A percentile compares a stretch with the other conserved stretches of the same genome.
Conservation (phyloP, 2,113 vertebrate genomes). For the Ptilorrhoa leucosticta region DNA sequence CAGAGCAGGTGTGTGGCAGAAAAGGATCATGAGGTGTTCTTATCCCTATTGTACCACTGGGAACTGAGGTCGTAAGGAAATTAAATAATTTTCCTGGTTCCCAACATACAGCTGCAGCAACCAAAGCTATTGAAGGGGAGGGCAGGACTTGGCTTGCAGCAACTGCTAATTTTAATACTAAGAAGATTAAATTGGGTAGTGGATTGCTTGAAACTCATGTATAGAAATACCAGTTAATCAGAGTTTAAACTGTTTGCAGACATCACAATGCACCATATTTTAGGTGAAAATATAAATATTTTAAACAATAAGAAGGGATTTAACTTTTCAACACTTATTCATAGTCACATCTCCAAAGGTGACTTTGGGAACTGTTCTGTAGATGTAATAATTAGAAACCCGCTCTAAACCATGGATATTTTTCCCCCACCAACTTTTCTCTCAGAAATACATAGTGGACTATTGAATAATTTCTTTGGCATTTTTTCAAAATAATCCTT, state of each 20-base stretch:
- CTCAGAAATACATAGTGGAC: not conserved
- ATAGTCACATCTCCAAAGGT: not conserved
- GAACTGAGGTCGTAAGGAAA: not conserved
- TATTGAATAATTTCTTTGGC: not conserved
- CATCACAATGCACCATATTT: not conserved
- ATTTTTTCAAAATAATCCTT: not conserved
- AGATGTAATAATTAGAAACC: not conserved
- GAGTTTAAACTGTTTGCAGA: not conserved
- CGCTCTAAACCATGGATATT: not conserved
- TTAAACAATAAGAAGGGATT: not conserved
- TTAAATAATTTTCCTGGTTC: not conserved
- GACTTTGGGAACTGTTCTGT: not conserved
- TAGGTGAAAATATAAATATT: not conserved
- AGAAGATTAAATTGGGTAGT: not conserved
- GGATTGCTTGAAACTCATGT: not conserved
- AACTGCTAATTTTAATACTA: not conserved
- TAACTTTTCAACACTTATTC: not conserved
- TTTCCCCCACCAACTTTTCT: fast-evolving
- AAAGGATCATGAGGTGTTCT: not conserved
- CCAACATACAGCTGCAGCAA: not conserved
- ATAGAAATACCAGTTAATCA: not conserved
- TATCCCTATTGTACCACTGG: not conserved
- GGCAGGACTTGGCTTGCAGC: not conserved
- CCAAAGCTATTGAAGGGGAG: not conserved
- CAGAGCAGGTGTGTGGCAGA: not conserved